Conservation (phyloP, 2,113 vertebrate species). For the Edolisoma coerulescens region DNA sequence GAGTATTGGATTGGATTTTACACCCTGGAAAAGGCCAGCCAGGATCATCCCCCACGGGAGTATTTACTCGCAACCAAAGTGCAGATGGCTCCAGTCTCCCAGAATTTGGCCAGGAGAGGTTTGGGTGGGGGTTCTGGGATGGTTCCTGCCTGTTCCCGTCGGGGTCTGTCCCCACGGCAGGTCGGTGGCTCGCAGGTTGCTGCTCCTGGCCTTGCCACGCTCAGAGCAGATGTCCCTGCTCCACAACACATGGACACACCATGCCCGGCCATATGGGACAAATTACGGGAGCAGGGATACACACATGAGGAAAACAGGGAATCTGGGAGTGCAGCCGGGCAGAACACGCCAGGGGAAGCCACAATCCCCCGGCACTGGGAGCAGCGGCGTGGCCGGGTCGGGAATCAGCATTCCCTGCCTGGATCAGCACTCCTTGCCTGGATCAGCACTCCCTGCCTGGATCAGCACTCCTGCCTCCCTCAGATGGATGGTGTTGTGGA, state of each 20-base stretch:
- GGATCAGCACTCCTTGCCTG: neutral
- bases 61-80: neutral
- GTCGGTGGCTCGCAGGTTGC: neutral
- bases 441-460: neutral
- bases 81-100: neutral
- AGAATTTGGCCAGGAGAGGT: neutral
- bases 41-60: neutral
- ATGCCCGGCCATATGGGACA: neutral
- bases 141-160: accelerated
- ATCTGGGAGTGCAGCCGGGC: neutral
- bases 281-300: neutral
- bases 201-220: neutral
- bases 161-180: neutral
- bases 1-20: neutral
- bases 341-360: neutral
- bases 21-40: neutral
- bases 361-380: neutral
- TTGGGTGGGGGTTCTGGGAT: neutral
- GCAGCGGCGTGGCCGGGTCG: accelerated
- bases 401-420: neutral
- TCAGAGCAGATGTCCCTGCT: neutral
- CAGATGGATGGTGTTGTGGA: constrained; percentile 20
- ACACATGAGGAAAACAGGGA: neutral
- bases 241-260: neutral
- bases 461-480: constrained; percentile 52